These are phyloP conservation scores for Plebejus melissa DNA, from an alignment of 2,888 invertebrate species.

Conservation along the genomic window DNA sequence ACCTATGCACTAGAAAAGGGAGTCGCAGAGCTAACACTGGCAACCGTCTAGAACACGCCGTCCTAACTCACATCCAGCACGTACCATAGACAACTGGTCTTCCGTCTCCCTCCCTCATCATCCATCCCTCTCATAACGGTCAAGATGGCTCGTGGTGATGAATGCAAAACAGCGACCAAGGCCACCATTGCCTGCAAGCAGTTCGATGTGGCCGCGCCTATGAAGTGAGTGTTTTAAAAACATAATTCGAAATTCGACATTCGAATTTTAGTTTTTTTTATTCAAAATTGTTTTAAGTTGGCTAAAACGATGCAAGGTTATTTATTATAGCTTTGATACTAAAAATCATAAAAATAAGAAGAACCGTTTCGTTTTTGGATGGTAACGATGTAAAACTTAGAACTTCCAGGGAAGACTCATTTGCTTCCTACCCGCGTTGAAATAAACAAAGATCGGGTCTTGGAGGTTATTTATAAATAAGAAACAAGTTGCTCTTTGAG, in stretches of 20 bases:
- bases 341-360: not conserved
- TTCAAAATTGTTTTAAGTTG: no score
- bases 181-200: slow-evolving; percentile 67
- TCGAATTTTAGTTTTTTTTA: no score
- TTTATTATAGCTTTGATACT: no score
- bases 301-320: no score
- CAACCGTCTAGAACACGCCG: slow-evolving; percentile 90
- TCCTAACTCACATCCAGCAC: slow-evolving; percentile 90
- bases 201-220: slow-evolving; percentile 59
- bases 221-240: slow-evolving; percentile 55
- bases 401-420: not conserved
- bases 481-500: slow-evolving; percentile 2
- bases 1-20: slow-evolving; percentile 88
- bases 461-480: not conserved
- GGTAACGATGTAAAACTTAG: not conserved
- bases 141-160: slow-evolving; percentile 74
- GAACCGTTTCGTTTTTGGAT: not conserved
- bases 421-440: not conserved
- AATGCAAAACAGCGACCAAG: slow-evolving; percentile 66
- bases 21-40: slow-evolving; percentile 91
- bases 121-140: slow-evolving; percentile 46
- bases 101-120: slow-evolving; percentile 48
- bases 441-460: not conserved
- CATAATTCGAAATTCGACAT: no score
- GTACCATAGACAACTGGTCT: slow-evolving; percentile 83